A percentile compares a stretch with the other conserved stretches of the same genome.
Conservation (phyloP, 2,113 vertebrate species). For the Salvelinus alpinus region DNA sequence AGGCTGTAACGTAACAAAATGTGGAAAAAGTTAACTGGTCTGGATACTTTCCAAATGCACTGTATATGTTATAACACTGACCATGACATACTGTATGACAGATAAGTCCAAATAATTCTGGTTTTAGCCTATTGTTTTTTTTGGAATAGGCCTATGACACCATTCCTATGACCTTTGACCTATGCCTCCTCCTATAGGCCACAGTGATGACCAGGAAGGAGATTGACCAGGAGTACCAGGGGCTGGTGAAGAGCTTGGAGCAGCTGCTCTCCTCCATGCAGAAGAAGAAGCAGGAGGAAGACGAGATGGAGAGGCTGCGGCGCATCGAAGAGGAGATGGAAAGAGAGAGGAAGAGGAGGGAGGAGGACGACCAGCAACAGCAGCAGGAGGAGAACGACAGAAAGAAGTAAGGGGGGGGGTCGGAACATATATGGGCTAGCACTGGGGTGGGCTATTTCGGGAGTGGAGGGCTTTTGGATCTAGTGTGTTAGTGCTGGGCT, state of each 20-base stretch:
- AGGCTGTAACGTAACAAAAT: too few relatives aligned
- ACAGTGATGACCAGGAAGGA: slow-evolving; percentile 87
- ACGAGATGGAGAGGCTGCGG: slow-evolving; percentile 88
- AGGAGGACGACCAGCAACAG: slow-evolving; percentile 84
- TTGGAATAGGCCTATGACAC: neutral
- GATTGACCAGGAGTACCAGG: slow-evolving; percentile 89
- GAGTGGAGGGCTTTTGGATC: neutral
- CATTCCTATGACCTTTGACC: neutral
- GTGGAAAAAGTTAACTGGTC: too few relatives aligned
- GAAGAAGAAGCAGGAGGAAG: slow-evolving; percentile 92
- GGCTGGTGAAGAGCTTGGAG: slow-evolving; percentile 87
- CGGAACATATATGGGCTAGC: neutral
- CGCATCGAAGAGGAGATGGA: slow-evolving; percentile 95
- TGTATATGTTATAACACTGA: too few relatives aligned
- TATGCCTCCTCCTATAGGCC: slow-evolving; percentile 63
- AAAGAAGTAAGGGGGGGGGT: slow-evolving; percentile 79
- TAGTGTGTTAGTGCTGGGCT: too few relatives aligned
- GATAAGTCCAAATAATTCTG: too few relatives aligned
- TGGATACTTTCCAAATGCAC: too few relatives aligned
- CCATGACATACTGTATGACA: too few relatives aligned
- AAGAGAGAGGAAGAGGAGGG: slow-evolving; percentile 83
- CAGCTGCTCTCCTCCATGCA: slow-evolving; percentile 88
- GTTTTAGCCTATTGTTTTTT: too few relatives aligned
- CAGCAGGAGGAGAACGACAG: slow-evolving; percentile 91
- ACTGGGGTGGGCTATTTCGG: neutral